These are phyloP conservation scores for Tetropium fuscum DNA, from an alignment of 2,888 invertebrate genomes.

Conservation along the genomic window DNA sequence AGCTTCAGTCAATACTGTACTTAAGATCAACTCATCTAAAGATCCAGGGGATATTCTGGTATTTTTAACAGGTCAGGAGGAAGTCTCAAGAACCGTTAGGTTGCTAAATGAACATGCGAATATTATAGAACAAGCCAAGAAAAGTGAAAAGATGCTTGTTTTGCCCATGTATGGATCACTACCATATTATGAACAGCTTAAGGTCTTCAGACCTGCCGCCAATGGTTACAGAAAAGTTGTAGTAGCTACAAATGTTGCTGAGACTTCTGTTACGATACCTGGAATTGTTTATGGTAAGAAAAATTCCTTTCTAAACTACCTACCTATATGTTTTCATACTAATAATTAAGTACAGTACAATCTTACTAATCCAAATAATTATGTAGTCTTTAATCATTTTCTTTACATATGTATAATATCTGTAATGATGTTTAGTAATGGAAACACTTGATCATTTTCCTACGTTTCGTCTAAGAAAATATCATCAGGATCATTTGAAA, in stretches of 20 bases:
- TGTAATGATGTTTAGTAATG: too few species aligned
- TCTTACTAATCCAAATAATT: too few species aligned
- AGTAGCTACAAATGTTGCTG: constrained; percentile 96
- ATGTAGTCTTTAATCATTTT: too few species aligned
- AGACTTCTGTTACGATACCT: constrained; percentile 95
- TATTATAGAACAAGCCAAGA: constrained; percentile 67
- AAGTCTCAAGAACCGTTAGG: constrained; percentile 84
- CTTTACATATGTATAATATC: too few species aligned
- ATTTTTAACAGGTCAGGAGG: constrained; percentile 95
- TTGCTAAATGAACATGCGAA: constrained; percentile 74
- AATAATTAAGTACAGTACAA: too few species aligned
- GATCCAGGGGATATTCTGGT: constrained; percentile 89
- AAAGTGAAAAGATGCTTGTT: constrained; percentile 72
- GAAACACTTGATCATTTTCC: too few species aligned
- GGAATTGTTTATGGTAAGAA: constrained; percentile 90
- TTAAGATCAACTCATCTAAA: constrained; percentile 90
- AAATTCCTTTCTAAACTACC: too few species aligned
- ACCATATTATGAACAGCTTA: constrained; percentile 81
- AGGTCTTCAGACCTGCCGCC: constrained; percentile 82
- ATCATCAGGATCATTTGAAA: too few species aligned
- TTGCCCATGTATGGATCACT: constrained; percentile 95
- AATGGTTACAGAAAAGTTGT: constrained; percentile 87
- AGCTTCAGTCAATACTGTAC: constrained; percentile 86
- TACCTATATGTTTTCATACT: too few species aligned
- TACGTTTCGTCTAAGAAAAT: too few species aligned